Percentiles rank a stretch among this genome's conserved stretches.
Conservation (phyloP, 2,888 invertebrate genomes). For the Didymodactylos carnosus region DNA sequence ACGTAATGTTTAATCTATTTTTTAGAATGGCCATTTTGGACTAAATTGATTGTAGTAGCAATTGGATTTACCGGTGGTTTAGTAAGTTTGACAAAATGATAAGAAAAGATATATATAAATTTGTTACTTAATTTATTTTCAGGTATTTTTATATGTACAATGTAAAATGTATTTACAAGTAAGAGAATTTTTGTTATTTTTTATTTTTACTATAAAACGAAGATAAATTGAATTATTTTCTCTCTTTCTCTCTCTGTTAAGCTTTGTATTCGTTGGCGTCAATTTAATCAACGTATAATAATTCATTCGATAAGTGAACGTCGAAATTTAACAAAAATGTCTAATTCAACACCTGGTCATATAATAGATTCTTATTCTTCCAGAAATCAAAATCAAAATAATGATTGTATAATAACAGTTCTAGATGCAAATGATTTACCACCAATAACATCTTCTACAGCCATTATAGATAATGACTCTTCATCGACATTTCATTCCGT, state of each 20-base stretch:
- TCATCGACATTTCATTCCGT: no score
- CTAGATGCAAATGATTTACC: background rate
- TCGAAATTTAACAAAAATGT: no score
- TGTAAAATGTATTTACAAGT: conserved; percentile 72
- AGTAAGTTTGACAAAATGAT: background rate
- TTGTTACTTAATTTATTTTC: background rate
- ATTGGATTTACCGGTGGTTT: conserved; percentile 85
- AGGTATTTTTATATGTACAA: conserved; percentile 82
- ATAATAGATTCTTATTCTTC: background rate
- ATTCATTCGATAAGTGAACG: conserved; percentile 43
- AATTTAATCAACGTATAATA: conserved; percentile 76
- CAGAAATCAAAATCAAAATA: background rate
- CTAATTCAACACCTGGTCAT: background rate
- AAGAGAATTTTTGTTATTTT: background rate
- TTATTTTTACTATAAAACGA: background rate
- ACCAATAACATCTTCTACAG: background rate
- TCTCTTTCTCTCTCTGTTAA: background rate
- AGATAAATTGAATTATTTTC: background rate
- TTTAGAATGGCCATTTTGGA: conserved; percentile 91
- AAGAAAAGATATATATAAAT: background rate
- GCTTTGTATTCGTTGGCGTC: conserved; percentile 76
- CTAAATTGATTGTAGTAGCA: conserved; percentile 81
- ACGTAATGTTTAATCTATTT: no score
- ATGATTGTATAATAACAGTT: background rate
- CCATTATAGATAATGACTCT: background rate